phyloP scores from a whole-genome alignment of 2,888 invertebrate species.

The Crossocerus cetratus region DNA sequence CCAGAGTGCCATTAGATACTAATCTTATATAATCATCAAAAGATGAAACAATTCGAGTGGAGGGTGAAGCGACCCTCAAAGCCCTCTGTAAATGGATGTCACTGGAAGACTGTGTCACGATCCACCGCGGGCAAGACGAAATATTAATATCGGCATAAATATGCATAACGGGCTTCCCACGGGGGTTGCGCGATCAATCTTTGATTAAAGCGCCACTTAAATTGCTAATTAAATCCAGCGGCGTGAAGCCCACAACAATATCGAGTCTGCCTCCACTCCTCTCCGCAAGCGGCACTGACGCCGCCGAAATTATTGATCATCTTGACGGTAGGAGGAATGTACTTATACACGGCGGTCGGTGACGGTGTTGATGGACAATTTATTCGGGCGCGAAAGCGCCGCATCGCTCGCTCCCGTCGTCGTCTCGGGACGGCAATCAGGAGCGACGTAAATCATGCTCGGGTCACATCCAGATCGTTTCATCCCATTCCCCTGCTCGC shows the following conservation, averaged over 20 bases:
- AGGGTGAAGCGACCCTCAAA: too few species aligned
- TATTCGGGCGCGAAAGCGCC: constrained; percentile 13
- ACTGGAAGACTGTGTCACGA: too few species aligned
- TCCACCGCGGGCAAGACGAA: not conserved
- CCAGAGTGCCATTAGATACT: too few species aligned
- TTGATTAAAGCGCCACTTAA: not conserved
- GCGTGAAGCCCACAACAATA: not conserved
- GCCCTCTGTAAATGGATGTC: too few species aligned
- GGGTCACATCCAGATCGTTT: constrained; percentile 15
- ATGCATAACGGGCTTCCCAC: not conserved
- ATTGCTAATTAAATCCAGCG: constrained; percentile 1
- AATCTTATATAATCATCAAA: too few species aligned
- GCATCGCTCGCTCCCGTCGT: not conserved
- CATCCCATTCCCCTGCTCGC: not conserved
- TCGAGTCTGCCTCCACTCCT: too few species aligned
- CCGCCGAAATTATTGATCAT: not conserved
- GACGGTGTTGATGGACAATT: not conserved
- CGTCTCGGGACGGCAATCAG: constrained; percentile 39
- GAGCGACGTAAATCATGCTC: constrained; percentile 26
- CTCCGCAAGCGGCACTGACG: not conserved
- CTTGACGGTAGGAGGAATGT: not conserved
- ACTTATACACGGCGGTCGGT: too few species aligned
- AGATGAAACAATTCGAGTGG: too few species aligned
- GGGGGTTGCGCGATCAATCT: not conserved
- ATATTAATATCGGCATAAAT: not conserved